phyloP scores from a whole-genome alignment of 2,888 invertebrate genomes.

The Leucophora obtusa region DNA sequence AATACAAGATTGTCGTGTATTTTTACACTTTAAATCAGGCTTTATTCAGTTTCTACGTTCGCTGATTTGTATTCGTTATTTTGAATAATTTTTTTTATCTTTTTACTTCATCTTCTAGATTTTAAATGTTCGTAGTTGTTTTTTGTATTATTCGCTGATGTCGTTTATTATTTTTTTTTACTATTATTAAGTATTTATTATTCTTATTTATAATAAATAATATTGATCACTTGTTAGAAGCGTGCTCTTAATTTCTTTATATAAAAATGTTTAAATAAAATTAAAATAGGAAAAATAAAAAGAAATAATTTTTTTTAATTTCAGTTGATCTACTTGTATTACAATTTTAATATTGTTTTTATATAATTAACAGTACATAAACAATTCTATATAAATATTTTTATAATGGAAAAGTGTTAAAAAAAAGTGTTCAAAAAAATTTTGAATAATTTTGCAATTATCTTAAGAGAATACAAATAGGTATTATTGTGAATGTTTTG shows the following conservation, averaged over 20 bases:
- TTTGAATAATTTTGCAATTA: background rate
- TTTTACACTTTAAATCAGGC: slow-evolving; percentile 45
- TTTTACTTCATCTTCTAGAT: slow-evolving; percentile 19
- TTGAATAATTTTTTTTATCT: slow-evolving; percentile 4
- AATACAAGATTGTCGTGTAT: slow-evolving; percentile 39
- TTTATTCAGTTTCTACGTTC: slow-evolving; percentile 40
- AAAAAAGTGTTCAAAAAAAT: background rate
- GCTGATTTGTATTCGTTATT: slow-evolving; percentile 31
- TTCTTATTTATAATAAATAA: slow-evolving; percentile 24
- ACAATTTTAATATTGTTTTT: slow-evolving; percentile 6
- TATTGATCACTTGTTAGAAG: slow-evolving; percentile 60
- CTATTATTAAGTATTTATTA: background rate
- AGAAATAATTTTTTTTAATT: background rate
- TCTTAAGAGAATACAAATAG: background rate
- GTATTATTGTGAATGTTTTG: background rate
- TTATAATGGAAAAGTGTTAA: background rate
- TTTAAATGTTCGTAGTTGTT: slow-evolving; percentile 21
- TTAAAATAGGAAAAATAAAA: slow-evolving; percentile 14
- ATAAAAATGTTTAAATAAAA: background rate
- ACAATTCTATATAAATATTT: no score
- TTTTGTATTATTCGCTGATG: slow-evolving; percentile 14
- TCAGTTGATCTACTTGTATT: background rate
- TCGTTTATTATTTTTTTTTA: slow-evolving; percentile 32
- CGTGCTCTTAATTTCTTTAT: slow-evolving; percentile 56
- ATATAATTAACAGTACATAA: no score